phyloP scores from a whole-genome alignment of 53 echinoderm and acorn worm species.

The Stichopus horrens region DNA sequence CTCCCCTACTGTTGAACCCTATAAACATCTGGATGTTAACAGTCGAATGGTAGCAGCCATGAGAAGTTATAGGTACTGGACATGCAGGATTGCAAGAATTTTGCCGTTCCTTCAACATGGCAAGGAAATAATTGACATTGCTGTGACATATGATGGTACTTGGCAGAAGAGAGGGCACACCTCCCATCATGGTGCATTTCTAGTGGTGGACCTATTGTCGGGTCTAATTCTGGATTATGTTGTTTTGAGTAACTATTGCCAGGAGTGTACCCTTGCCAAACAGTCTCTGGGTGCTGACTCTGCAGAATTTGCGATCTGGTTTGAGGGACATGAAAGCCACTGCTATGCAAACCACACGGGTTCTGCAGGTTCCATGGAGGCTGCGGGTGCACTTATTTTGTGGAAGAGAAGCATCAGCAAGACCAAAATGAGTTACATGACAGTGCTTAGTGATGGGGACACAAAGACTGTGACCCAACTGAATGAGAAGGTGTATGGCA shows the following conservation, averaged over 20 bases:
- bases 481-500: conserved; percentile 28
- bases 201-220: not conserved
- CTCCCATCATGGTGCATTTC: conserved; percentile 1
- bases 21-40: too few species aligned
- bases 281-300: not conserved
- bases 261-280: conserved; percentile 10
- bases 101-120: conserved; percentile 21
- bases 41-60: too few species aligned
- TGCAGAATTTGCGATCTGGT: conserved; percentile 16
- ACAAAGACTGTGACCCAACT: conserved; percentile 29
- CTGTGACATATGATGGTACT: conserved; percentile 51
- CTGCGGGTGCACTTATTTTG: conserved; percentile 3
- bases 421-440: not conserved
- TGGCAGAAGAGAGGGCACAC: conserved; percentile 42
- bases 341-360: conserved; percentile 16
- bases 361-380: conserved; percentile 20
- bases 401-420: conserved; percentile 33
- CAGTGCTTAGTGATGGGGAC: conserved; percentile 38
- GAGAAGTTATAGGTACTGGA: too few species aligned
- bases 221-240: conserved; percentile 28
- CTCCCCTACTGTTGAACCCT: too few species aligned
- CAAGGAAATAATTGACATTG: too few species aligned
- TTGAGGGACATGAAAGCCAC: conserved; percentile 4
- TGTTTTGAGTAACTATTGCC: not conserved
- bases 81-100: conserved; percentile 1